Evolutionary conservation across 64 coral and sea anemone species (phyloP), one percentile per base, ranked within the genome.

Genomic region (Montipora sp.): DNA sequence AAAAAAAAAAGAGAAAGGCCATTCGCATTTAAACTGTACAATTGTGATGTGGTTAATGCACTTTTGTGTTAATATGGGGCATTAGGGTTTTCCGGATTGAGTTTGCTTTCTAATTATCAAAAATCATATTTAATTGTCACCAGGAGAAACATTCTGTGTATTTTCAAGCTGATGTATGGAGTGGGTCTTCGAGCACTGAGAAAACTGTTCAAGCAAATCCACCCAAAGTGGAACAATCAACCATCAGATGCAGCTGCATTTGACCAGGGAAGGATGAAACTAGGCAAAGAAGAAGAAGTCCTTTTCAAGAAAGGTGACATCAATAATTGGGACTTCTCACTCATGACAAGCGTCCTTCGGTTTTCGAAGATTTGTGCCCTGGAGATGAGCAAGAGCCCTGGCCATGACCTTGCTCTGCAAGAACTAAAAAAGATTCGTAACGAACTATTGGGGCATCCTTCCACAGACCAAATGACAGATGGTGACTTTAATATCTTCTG

Each of bases 271-370:
- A 79, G 59, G 18, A 96, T 96, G 95, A 57, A 57, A 18, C 36
- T 96, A 16, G 85, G 60, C 4, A 67, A 72, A 12, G 73, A 93
- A 27, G 87, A 93, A 58, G 44, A 21, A 78, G 18, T 44, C 3
- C 7, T 14, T 14, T 96, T 96, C 53, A 90, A 80, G 15, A 67
- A 67, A 24, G 95, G 95, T 5, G n/a, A 96, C 80, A 96, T 96
- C 51, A 13, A 93, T 55, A 5, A 93, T n/a, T 96, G 95, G 95
- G 95, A 96, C 61, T 92, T 96, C 36, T 96, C 95, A n/a, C 80
- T 96, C 19, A 83, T 96, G 22, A 96, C 95, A 8, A 96, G 90
- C 5, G 90, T 73, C 0, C 80, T 96, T 14, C 74, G 89, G 21
- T 93, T 75, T 51, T 90, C 95, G n/a, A 90, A 90, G 14, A 48